Percentiles rank a stretch among this genome's conserved stretches.
Evolutionary conservation across 2,888 invertebrate species (phyloP).

Genomic region (Papilio gigon): DNA sequence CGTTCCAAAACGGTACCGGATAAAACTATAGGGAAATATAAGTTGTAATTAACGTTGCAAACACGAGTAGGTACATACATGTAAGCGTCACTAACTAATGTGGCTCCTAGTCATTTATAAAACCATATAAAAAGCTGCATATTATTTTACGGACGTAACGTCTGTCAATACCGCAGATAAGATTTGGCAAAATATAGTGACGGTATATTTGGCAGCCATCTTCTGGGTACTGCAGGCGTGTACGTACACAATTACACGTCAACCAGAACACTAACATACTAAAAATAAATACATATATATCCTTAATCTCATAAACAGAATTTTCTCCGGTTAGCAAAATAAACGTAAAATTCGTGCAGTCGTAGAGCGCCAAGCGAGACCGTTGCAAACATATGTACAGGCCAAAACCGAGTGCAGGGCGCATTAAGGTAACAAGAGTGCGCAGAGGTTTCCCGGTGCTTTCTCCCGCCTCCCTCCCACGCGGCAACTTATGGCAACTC

Average conservation of each 20-base stretch:
- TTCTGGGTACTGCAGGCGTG: too few species aligned
- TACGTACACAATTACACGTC: not conserved
- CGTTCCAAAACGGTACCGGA: not conserved
- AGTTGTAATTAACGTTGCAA: not conserved
- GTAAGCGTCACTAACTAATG: not conserved
- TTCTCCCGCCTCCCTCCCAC: not conserved
- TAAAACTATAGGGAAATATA: not conserved
- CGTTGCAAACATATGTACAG: not conserved
- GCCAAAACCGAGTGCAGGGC: not conserved
- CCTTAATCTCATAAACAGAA: not conserved
- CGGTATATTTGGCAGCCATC: too few species aligned
- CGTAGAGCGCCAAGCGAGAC: not conserved
- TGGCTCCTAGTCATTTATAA: not conserved
- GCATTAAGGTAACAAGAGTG: constrained; percentile 6
- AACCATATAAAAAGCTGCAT: not conserved
- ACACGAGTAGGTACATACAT: not conserved
- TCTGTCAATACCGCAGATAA: not conserved
- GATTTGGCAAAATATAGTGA: too few species aligned
- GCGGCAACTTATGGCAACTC: not conserved
- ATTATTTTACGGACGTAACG: not conserved
- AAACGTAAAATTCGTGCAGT: not conserved
- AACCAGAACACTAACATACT: not conserved
- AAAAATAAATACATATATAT: not conserved
- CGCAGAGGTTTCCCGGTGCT: not conserved
- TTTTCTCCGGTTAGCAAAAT: not conserved